Percentiles rank a stretch among this genome's conserved stretches.
Evolutionary conservation across 2,797 vertebrate species (phyloP).

Genomic region (Benthosema pterotum): DNA sequence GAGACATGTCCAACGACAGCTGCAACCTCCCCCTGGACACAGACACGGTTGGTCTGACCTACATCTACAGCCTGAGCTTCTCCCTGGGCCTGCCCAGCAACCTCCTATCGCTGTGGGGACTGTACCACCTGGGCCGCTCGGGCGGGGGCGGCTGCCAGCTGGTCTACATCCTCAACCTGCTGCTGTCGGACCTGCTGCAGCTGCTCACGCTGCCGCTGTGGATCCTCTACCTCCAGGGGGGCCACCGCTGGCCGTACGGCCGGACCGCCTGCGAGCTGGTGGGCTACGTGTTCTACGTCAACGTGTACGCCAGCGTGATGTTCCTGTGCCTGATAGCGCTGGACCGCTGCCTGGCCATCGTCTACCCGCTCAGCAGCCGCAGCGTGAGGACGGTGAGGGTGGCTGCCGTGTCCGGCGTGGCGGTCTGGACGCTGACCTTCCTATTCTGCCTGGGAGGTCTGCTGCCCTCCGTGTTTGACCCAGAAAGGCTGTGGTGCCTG

Average conservation of each 20-base stretch:
- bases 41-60: conserved; percentile 77
- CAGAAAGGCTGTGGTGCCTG: conserved; percentile 69
- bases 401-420: conserved; percentile 65
- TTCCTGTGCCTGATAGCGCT: conserved; percentile 82
- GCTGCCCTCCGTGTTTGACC: conserved; percentile 78
- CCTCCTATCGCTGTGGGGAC: conserved; percentile 82
- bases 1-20: conserved; percentile 75
- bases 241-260: conserved; percentile 73
- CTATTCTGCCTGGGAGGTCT: conserved; percentile 80
- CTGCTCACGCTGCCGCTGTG: conserved; percentile 82
- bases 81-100: conserved; percentile 83
- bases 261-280: conserved; percentile 78
- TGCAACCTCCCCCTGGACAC: conserved; percentile 77
- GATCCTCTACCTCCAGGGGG: conserved; percentile 79
- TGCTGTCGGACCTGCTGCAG: conserved; percentile 83
- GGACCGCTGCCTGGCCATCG: conserved; percentile 83
- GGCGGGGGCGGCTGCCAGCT: conserved; percentile 78
- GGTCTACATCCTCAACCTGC: conserved; percentile 82
- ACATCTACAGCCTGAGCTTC: conserved; percentile 81
- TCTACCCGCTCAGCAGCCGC: conserved; percentile 80
- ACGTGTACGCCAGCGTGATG: conserved; percentile 81
- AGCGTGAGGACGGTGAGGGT: conserved; percentile 73
- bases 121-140: conserved; percentile 79
- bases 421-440: conserved; percentile 77
- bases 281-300: conserved; percentile 82